phyloP scores from a whole-genome alignment of 2,797 vertebrate species.

The Oryzias sinensis region DNA sequence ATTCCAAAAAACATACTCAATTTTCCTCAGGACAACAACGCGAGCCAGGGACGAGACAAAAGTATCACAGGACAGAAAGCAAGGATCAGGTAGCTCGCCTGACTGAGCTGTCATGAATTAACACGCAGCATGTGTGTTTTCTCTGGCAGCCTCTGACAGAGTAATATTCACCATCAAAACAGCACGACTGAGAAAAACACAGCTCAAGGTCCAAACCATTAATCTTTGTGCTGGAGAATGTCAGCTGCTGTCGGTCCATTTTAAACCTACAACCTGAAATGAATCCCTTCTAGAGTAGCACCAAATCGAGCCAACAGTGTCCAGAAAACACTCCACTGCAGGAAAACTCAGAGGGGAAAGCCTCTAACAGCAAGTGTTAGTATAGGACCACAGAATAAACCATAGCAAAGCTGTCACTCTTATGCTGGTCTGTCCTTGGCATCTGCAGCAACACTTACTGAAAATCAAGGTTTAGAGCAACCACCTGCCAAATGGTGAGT shows the following conservation, averaged over 20 bases:
- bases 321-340: too few species aligned
- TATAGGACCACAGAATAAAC: too few species aligned
- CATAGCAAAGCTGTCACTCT: too few species aligned
- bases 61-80: conserved; percentile 4
- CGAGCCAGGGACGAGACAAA: conserved; percentile 24
- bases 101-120: conserved; percentile 23
- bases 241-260: conserved; percentile 2
- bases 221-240: conserved; percentile 14
- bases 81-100: conserved; percentile 35
- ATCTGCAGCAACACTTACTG: too few species aligned
- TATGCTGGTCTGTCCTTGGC: too few species aligned
- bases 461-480: too few species aligned
- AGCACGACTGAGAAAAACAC: conserved; percentile 33
- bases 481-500: too few species aligned
- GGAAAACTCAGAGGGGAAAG: background rate
- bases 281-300: background rate
- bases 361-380: too few species aligned
- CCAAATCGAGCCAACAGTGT: background rate
- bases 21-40: conserved; percentile 41
- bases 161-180: conserved; percentile 27
- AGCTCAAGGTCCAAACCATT: conserved; percentile 26
- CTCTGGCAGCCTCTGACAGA: conserved; percentile 20
- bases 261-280: background rate
- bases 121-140: conserved; percentile 3
- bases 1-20: conserved; percentile 51